Evolutionary conservation across 2,113 vertebrate species (phyloP), one percentile per base, ranked within the genome.

Genomic region (Anhinga anhinga): DNA sequence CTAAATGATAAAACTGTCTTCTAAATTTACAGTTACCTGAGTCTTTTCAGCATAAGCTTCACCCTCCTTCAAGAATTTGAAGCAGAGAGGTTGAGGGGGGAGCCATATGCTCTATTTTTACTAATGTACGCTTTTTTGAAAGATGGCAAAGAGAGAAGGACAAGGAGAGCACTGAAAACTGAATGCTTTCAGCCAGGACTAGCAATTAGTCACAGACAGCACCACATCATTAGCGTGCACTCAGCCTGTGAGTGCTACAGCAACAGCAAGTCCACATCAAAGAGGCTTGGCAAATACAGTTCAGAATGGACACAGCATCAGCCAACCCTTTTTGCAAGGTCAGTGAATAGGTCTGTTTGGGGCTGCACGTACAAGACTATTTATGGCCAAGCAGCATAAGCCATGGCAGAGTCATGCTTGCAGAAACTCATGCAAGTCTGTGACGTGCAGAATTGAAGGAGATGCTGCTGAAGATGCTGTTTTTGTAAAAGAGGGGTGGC

Each of bases 371-470:
- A n/a, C 42, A 32, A 32, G 25, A 27, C 23, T 23, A 10, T 29
- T 49, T 62, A 30, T 4, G 21, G 62, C 70, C 38, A 70, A 42
- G 34, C 29, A 76, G 36, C 38, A 9, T 4, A 34, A 86, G 26
- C 38, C 26, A 6, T 4, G 40, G 19, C 52, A 72, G 47, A 15
- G 44, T n/a, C 20, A 16, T 2, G 27, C 53, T 11, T 78, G 59
- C 53, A 62, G 42, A 38, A 53, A 50, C 42, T 19, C 1, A 0
- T 9, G 25, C 13, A 45, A 34, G 77, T 42, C 36, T 50, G n/a
- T 30, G 40, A 34, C 0, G 1, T 14, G 13, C 20, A 32, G 59
- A 62, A 19, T 3, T 0, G 1, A 30, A 20, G 19, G 17, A n/a
- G 53, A 26, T 26, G 53, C 40, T 0, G 1, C 59, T 30, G 88